Evolutionary conservation across 2,888 invertebrate genomes (phyloP).

Genomic region (Mesorhabditis sp.): DNA sequence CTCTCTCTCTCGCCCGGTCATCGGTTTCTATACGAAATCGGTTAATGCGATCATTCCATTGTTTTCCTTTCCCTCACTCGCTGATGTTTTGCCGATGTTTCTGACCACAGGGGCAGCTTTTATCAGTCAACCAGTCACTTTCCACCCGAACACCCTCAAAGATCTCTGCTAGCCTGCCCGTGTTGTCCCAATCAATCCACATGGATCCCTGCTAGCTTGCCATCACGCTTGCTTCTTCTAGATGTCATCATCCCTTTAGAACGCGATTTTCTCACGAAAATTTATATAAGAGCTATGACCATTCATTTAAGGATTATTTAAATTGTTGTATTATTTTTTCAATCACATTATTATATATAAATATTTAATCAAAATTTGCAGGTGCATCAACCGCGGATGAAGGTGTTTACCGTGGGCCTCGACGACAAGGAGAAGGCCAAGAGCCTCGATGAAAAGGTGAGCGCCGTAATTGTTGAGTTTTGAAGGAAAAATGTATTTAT

Average conservation of each 20-base stretch:
- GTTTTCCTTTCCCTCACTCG: no score
- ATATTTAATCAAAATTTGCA: slow-evolving; percentile 14
- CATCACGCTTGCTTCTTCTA: neutral
- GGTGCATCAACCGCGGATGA: slow-evolving; percentile 46
- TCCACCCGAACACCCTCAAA: no score
- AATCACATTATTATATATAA: neutral
- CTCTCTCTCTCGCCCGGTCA: neutral
- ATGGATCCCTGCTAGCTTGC: slow-evolving; percentile 7
- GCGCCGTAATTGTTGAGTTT: neutral
- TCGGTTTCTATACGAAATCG: neutral
- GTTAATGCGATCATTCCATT: no score
- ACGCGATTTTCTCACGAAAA: no score
- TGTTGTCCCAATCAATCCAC: neutral
- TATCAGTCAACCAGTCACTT: no score
- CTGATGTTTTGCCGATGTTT: no score
- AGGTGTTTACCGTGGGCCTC: slow-evolving; percentile 54
- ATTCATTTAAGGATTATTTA: no score
- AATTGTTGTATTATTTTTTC: neutral
- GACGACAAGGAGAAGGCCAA: slow-evolving; percentile 46
- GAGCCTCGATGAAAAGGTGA: slow-evolving; percentile 15
- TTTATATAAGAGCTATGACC: no score
- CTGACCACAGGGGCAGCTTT: no score
- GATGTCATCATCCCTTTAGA: no score
- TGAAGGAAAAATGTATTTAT: neutral
- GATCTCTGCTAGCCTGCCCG: neutral